Percentiles rank a stretch among this genome's conserved stretches.
phyloP scores from a whole-genome alignment of 1,140 invertebrate species.

The Temnothorax longispinosus region DNA sequence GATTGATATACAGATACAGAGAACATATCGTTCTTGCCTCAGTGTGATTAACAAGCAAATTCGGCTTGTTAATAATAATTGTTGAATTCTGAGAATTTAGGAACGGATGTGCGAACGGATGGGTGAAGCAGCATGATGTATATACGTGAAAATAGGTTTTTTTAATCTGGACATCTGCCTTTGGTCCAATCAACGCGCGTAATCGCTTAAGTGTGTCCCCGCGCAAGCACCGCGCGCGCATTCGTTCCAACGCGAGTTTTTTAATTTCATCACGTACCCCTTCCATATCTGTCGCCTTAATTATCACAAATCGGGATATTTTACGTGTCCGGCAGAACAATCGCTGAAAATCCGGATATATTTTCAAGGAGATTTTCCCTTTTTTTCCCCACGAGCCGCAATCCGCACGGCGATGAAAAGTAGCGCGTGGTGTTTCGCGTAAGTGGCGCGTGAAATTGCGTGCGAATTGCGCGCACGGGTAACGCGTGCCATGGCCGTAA shows the following conservation, averaged over 20 bases:
- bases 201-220: not conserved
- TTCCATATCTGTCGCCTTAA: not conserved
- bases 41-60: not conserved
- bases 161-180: not conserved
- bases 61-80: not conserved
- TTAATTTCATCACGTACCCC: not conserved
- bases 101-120: not conserved
- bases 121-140: no score
- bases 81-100: not conserved
- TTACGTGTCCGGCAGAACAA: not conserved
- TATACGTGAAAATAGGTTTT: not conserved
- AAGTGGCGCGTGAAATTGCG: conserved; percentile 51
- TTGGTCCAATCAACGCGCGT: not conserved
- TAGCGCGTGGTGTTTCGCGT: not conserved
- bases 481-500: conserved; percentile 38
- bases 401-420: not conserved
- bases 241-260: not conserved
- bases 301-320: not conserved
- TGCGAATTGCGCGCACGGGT: conserved; percentile 22
- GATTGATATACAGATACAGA: not conserved
- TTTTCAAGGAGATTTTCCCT: not conserved
- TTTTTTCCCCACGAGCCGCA: not conserved
- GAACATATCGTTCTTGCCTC: not conserved
- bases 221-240: no score
- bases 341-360: not conserved